Percentiles rank a stretch among this genome's conserved stretches.
phyloP scores from a whole-genome alignment of 2,797 vertebrate species.

The Cryptoblepharus egeriae region DNA sequence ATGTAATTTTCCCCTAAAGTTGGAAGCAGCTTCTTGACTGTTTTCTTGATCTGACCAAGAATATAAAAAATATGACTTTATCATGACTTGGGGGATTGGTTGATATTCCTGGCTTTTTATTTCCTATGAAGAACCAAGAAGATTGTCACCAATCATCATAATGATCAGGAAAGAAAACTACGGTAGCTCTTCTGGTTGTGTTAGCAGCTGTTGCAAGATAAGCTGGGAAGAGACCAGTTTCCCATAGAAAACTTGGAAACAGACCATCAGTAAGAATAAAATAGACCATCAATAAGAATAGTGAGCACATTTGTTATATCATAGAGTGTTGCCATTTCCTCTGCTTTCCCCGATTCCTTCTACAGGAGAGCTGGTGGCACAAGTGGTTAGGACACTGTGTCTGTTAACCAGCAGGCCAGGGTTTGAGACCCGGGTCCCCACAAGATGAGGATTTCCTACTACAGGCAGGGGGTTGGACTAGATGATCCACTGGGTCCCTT shows the following conservation, averaged over 20 bases:
- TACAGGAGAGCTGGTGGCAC: no score
- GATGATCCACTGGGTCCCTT: no score
- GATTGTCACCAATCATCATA: conserved; percentile 37
- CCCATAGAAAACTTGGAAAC: background rate
- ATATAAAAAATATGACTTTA: background rate
- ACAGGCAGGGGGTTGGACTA: no score
- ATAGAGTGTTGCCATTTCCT: background rate
- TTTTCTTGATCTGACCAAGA: background rate
- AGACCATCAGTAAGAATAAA: background rate
- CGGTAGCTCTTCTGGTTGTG: background rate
- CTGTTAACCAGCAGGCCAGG: no score
- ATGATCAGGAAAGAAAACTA: background rate
- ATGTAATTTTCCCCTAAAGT: no score
- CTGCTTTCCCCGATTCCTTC: background rate
- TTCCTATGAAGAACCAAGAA: conserved; percentile 39
- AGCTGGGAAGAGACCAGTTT: background rate
- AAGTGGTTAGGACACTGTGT: no score
- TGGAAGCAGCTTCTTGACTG: background rate
- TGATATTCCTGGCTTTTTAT: background rate
- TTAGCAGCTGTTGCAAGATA: background rate
- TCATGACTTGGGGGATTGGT: background rate
- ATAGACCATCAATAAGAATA: background rate
- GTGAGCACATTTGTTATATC: background rate
- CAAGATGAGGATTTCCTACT: no score
- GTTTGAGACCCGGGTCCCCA: no score